phyloP scores from a whole-genome alignment of 2,113 vertebrate genomes.

The Peromyscus leucopus region DNA sequence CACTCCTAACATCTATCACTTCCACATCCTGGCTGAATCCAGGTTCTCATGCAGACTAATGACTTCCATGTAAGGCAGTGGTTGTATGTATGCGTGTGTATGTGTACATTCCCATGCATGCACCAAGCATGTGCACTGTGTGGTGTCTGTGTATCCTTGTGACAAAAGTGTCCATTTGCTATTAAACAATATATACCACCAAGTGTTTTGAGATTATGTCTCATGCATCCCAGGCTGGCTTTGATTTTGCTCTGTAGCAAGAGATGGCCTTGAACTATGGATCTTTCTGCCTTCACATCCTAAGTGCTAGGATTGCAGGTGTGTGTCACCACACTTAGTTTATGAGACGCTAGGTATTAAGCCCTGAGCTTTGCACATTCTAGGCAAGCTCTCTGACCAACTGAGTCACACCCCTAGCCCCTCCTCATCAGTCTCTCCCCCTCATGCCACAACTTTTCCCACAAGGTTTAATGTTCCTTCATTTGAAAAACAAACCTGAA shows the following conservation, averaged over 20 bases:
- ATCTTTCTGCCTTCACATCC: background rate
- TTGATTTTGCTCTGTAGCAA: background rate
- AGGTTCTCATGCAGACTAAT: background rate
- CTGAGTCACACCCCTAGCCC: background rate
- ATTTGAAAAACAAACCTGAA: background rate
- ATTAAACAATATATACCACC: background rate
- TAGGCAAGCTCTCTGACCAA: background rate
- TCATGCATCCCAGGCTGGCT: background rate
- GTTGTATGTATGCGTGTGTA: background rate
- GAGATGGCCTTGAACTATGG: background rate
- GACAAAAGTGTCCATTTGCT: background rate
- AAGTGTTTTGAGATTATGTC: background rate
- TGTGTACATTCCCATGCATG: background rate
- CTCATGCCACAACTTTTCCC: background rate
- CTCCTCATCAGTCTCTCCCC: too few relatives aligned
- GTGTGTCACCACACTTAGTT: background rate
- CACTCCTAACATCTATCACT: background rate
- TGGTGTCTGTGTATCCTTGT: background rate
- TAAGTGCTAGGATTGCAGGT: background rate
- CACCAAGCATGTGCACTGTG: background rate
- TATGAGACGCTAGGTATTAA: background rate
- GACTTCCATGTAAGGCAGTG: background rate
- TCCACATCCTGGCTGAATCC: background rate
- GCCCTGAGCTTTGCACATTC: background rate
- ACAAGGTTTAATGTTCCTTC: background rate